These are phyloP conservation scores for Nebria salina DNA, from an alignment of 2,888 invertebrate genomes.

Conservation along the genomic window DNA sequence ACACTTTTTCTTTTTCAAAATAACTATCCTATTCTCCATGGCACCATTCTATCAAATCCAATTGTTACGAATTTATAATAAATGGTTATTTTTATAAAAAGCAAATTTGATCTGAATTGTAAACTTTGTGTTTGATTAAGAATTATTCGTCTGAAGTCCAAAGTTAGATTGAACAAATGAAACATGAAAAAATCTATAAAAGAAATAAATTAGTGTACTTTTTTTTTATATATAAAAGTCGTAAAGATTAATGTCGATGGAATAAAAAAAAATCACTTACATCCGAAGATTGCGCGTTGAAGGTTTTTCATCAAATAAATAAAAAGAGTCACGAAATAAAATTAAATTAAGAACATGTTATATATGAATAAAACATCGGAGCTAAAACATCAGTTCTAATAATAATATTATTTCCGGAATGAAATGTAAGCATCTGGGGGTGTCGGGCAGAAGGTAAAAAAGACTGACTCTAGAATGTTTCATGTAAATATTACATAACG, in stretches of 20 bases:
- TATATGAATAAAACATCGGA: not conserved
- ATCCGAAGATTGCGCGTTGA: not conserved
- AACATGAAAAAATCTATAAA: not conserved
- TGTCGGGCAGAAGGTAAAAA: not conserved
- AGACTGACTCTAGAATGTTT: not conserved
- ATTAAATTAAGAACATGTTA: not conserved
- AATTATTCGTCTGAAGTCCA: not conserved
- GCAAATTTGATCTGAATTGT: too few species aligned
- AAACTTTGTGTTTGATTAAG: not conserved
- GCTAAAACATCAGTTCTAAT: not conserved
- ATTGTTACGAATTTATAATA: too few species aligned
- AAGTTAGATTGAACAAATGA: not conserved
- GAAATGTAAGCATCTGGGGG: not conserved
- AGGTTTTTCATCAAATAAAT: not conserved
- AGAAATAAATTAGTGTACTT: conserved; percentile 7
- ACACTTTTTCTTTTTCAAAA: too few species aligned
- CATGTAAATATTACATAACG: not conserved
- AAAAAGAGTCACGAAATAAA: not conserved
- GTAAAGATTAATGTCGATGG: conserved; percentile 3
- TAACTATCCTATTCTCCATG: not conserved
- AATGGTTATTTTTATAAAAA: too few species aligned
- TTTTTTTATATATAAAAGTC: conserved; percentile 3
- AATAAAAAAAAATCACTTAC: not conserved
- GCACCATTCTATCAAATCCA: too few species aligned
- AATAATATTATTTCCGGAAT: not conserved